phyloP scores from a whole-genome alignment of 2,888 invertebrate species.

The Globia sparganii region DNA sequence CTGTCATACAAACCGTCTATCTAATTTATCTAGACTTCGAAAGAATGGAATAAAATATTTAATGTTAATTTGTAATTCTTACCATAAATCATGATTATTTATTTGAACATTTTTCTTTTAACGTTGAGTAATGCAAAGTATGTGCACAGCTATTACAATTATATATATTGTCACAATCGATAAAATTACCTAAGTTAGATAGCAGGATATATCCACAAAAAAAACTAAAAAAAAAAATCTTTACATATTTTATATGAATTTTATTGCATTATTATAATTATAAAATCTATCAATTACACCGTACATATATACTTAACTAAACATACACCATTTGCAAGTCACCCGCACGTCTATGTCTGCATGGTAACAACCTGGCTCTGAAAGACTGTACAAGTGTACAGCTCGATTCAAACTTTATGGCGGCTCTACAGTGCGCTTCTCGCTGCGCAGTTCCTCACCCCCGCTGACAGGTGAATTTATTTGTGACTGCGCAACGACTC shows the following conservation, averaged over 20 bases:
- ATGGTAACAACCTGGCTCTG: background rate
- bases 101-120: background rate
- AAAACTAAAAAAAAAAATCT: background rate
- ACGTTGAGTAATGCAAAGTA: background rate
- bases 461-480: too few relatives aligned
- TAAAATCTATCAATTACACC: slow-evolving; percentile 22
- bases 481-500: background rate
- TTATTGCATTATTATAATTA: slow-evolving; percentile 18
- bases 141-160: background rate
- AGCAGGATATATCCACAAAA: background rate
- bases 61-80: background rate
- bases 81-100: slow-evolving; percentile 16
- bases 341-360: background rate
- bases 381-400: background rate
- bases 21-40: slow-evolving; percentile 73
- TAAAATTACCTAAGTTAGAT: background rate
- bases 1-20: slow-evolving; percentile 72
- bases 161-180: background rate
- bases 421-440: background rate
- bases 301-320: slow-evolving; percentile 17
- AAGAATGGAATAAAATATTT: slow-evolving; percentile 56
- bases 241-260: background rate
- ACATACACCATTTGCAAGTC: slow-evolving; percentile 6
- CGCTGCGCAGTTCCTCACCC: background rate
- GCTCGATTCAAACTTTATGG: background rate